These are phyloP conservation scores for Cheilosia pagana DNA, from an alignment of 2,888 invertebrate genomes.

Conservation along the genomic window DNA sequence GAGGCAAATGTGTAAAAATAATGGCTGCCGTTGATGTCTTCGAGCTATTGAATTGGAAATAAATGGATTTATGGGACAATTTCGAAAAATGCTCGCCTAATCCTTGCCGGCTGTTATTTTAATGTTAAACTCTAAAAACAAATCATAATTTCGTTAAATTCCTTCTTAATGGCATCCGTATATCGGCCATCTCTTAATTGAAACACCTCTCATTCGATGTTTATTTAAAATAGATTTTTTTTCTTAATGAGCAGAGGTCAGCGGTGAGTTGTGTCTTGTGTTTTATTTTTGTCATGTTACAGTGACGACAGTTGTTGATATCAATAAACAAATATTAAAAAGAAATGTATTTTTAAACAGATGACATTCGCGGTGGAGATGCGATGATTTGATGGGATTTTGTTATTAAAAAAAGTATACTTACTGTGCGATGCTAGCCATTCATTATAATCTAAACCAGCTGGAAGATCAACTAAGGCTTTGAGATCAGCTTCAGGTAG, in stretches of 20 bases:
- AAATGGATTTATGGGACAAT: constrained; percentile 14
- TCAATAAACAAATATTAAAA: constrained; percentile 16
- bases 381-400: neutral
- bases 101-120: neutral
- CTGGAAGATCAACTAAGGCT: constrained; percentile 96
- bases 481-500: constrained; percentile 97
- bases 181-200: neutral
- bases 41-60: constrained; percentile 32
- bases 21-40: neutral
- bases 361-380: neutral
- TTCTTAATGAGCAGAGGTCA: constrained; percentile 29
- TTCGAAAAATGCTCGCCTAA: neutral
- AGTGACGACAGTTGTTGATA: constrained; percentile 18
- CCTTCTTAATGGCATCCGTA: constrained; percentile 6
- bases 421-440: constrained; percentile 99
- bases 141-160: constrained; percentile 17
- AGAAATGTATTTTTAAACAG: constrained; percentile 5
- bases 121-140: constrained; percentile 2
- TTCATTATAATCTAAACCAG: constrained; percentile 98
- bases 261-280: neutral
- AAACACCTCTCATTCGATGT: constrained; percentile 21
- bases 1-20: neutral
- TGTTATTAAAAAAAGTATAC: constrained; percentile 80
- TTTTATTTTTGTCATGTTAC: neutral
- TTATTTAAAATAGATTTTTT: constrained; percentile 21